Evolutionary conservation across 2,888 invertebrate genomes (phyloP).

Genomic region (Chymomyza procnemis): DNA sequence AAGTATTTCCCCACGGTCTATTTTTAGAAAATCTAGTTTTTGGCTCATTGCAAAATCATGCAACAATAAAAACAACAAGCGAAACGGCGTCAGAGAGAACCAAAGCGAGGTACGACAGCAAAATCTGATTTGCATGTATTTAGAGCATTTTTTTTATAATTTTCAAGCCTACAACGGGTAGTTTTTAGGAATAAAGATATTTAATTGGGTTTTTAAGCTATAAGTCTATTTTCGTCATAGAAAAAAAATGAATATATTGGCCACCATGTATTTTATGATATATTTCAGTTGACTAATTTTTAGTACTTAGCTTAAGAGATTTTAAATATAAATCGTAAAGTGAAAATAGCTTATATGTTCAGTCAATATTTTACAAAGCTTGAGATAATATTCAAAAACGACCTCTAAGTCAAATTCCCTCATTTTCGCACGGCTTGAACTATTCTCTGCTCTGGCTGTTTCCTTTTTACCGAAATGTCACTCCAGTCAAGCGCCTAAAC

Average conservation of each 20-base stretch:
- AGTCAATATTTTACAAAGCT: neutral
- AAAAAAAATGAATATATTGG: no score
- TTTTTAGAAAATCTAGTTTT: slow-evolving; percentile 78
- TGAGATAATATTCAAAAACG: slow-evolving; percentile 14
- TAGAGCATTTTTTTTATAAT: neutral
- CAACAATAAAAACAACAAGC: slow-evolving; percentile 21
- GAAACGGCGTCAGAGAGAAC: slow-evolving; percentile 12
- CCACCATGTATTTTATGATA: no score
- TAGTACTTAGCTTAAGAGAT: no score
- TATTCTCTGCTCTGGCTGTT: neutral
- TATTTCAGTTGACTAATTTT: no score
- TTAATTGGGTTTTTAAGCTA: no score
- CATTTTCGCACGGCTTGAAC: slow-evolving; percentile 52
- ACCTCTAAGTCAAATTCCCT: slow-evolving; percentile 50
- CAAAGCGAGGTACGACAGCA: slow-evolving; percentile 12
- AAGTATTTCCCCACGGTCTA: slow-evolving; percentile 76
- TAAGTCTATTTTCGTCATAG: no score
- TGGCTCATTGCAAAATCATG: slow-evolving; percentile 44
- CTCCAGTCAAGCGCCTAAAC: slow-evolving; percentile 10
- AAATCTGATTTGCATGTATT: neutral
- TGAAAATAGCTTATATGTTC: no score
- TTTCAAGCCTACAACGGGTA: no score
- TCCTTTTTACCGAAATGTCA: slow-evolving; percentile 38
- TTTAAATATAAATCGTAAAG: no score
- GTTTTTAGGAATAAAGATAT: no score